Conservation (phyloP, 2,113 vertebrate species). For the Pteronura brasiliensis region DNA sequence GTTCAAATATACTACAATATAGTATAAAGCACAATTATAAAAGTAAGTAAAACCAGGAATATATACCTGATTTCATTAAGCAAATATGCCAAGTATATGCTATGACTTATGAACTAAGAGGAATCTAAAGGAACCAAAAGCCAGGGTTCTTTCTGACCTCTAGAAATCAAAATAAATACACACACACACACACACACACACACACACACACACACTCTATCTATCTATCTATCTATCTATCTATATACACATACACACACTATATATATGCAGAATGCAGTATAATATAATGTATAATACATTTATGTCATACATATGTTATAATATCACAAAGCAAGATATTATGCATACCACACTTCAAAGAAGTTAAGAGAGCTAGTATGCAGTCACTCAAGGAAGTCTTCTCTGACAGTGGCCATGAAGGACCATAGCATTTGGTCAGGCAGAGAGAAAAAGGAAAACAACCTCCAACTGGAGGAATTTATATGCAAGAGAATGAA, state of each 20-base stretch:
- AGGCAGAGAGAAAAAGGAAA: neutral
- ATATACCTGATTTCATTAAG: neutral
- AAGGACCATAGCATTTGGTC: neutral
- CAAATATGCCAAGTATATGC: neutral
- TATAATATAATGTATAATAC: neutral
- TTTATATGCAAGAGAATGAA: neutral
- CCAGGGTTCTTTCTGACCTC: rapidly evolving
- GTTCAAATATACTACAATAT: neutral
- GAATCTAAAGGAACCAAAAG: neutral
- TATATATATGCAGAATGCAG: no score
- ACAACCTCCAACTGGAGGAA: rapidly evolving
- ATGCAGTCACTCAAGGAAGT: neutral
- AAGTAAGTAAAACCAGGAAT: neutral
- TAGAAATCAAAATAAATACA: neutral
- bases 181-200: no score
- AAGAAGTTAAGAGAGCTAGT: neutral
- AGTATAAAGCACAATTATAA: neutral
- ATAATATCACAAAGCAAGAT: neutral
- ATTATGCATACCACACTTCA: neutral
- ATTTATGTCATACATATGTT: neutral
- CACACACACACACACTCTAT: no score
- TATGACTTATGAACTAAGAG: neutral
- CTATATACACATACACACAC: no score
- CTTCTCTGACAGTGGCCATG: neutral
- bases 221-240: no score